Evolutionary conservation across 1,140 invertebrate species (phyloP).

Genomic region (Macrocentrus cingulum): DNA sequence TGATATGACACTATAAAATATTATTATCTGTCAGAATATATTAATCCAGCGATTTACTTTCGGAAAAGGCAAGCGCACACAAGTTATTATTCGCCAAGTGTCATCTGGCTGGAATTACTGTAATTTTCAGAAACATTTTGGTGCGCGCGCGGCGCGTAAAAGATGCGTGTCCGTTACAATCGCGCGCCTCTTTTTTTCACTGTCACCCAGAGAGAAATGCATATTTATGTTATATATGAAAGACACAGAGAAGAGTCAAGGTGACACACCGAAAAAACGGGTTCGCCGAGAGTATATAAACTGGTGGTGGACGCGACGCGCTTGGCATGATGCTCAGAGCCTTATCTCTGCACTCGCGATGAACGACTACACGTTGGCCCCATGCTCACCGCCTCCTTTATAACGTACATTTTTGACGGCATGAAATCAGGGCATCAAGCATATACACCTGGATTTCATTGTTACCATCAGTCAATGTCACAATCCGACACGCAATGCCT

Average conservation of each 20-base stretch:
- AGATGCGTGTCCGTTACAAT: constrained; percentile 8
- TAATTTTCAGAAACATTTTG: constrained; percentile 5
- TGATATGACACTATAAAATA: neutral
- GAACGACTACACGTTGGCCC: too few relatives aligned
- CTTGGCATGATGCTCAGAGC: neutral
- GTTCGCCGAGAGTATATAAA: neutral
- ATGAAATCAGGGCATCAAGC: constrained; percentile 2
- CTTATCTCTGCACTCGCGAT: neutral
- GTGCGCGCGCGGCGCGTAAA: too few relatives aligned
- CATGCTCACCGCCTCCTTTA: too few relatives aligned
- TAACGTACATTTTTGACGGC: constrained; percentile 1
- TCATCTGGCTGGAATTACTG: constrained; percentile 15
- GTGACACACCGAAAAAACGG: too few relatives aligned
- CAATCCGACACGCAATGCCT: neutral
- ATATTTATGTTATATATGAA: constrained; percentile 10
- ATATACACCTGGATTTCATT: neutral
- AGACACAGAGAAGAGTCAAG: neutral
- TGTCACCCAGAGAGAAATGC: constrained; percentile 4
- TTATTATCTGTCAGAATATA: constrained; percentile 10
- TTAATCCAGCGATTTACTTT: constrained; percentile 8
- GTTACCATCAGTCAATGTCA: constrained; percentile 8
- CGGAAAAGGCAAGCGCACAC: neutral
- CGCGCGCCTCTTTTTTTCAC: constrained; percentile 13
- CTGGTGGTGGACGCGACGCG: neutral
- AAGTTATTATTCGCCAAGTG: constrained; percentile 13